phyloP scores from a whole-genome alignment of 2,113 vertebrate genomes.

The Raphicerus campestris region DNA sequence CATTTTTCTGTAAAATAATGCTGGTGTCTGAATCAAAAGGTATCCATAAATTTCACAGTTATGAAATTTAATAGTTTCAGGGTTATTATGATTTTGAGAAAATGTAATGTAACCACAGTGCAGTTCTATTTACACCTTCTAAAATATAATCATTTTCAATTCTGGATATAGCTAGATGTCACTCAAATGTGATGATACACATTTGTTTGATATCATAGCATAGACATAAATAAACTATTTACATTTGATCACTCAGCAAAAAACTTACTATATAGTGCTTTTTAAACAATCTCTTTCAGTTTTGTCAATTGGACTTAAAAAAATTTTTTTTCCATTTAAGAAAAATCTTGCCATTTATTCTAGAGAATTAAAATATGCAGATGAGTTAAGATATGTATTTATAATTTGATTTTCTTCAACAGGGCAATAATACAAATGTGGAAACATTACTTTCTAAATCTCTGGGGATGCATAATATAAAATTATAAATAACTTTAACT shows the following conservation, averaged over 20 bases:
- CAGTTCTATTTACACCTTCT: constrained; percentile 9
- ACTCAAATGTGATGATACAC: background rate
- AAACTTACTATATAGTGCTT: background rate
- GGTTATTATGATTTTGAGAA: background rate
- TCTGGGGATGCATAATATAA: background rate
- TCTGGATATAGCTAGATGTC: background rate
- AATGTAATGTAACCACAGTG: background rate
- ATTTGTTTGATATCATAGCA: background rate
- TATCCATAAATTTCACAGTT: background rate
- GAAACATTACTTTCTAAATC: constrained; percentile 16
- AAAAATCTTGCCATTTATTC: background rate
- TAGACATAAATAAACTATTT: background rate
- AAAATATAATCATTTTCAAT: constrained; percentile 4
- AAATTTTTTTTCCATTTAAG: background rate
- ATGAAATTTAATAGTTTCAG: background rate
- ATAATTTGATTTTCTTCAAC: constrained; percentile 27
- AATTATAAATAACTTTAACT: constrained; percentile 20
- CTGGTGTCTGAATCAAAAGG: background rate
- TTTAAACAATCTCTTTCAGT: background rate
- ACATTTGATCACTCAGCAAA: background rate
- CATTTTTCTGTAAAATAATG: background rate
- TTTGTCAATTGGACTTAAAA: background rate
- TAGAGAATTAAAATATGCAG: constrained; percentile 34
- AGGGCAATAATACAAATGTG: background rate
- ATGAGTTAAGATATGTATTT: constrained; percentile 33